Evolutionary conservation across 2,888 invertebrate species (phyloP).

Genomic region (Argyresthia goedartella): DNA sequence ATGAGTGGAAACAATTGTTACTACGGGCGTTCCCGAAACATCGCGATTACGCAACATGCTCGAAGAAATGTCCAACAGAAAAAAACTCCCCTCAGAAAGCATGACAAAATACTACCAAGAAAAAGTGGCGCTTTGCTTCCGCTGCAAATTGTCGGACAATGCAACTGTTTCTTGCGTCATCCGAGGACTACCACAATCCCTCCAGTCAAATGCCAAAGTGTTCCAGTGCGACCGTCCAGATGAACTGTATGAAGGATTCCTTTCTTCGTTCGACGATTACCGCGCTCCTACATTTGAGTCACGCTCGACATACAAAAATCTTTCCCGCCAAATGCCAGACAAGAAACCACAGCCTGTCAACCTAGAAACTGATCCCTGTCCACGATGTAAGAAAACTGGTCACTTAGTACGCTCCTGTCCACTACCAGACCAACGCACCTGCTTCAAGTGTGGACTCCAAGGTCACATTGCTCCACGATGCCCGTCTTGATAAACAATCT

Average conservation of each 20-base stretch:
- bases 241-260: background rate
- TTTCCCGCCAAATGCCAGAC: constrained; percentile 13
- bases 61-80: constrained; percentile 17
- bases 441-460: constrained; percentile 14
- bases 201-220: constrained; percentile 18
- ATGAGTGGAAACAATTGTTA: constrained; percentile 19
- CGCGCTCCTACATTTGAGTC: constrained; percentile 5
- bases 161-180: constrained; percentile 20
- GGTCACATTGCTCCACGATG: constrained; percentile 15
- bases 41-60: constrained; percentile 15
- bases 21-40: constrained; percentile 1
- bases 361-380: background rate
- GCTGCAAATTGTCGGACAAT: constrained; percentile 16
- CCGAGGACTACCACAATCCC: constrained; percentile 13
- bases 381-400: background rate
- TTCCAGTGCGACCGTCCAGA: constrained; percentile 17
- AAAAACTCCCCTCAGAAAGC: constrained; percentile 13
- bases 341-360: constrained; percentile 6
- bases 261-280: constrained; percentile 18
- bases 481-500: background rate
- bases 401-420: constrained; percentile 8
- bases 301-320: constrained; percentile 3
- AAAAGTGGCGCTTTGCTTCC: constrained; percentile 20
- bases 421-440: constrained; percentile 11
- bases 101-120: constrained; percentile 25